A percentile compares a stretch with the other conserved stretches of the same genome.
phyloP scores from a whole-genome alignment of 1,140 invertebrate species.

The Solen grandis region DNA sequence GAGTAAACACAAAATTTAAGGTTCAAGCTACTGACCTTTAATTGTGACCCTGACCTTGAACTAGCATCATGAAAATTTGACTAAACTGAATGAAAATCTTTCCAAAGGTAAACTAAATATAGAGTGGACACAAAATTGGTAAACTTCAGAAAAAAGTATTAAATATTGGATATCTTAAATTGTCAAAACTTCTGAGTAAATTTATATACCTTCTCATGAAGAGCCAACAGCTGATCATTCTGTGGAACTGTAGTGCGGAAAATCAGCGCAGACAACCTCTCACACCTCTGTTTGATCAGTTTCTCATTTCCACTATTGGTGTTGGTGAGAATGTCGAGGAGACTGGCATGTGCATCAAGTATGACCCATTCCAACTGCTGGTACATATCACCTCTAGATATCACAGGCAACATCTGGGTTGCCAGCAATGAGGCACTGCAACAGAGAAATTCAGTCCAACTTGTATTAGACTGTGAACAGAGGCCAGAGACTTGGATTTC shows the following conservation, averaged over 20 bases:
- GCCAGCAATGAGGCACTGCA: slow-evolving; percentile 75
- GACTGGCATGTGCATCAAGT: slow-evolving; percentile 74
- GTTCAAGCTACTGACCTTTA: too few species aligned
- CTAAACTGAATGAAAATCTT: too few species aligned
- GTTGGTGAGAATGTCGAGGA: slow-evolving; percentile 68
- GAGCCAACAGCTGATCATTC: slow-evolving; percentile 71
- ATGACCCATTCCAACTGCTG: slow-evolving; percentile 79
- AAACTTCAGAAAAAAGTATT: too few species aligned
- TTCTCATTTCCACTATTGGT: slow-evolving; percentile 62
- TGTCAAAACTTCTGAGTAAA: too few species aligned
- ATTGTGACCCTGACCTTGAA: too few species aligned
- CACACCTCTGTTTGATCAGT: slow-evolving; percentile 75
- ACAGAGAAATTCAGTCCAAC: slow-evolving; percentile 6
- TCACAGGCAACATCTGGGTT: slow-evolving; percentile 70
- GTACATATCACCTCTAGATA: slow-evolving; percentile 75
- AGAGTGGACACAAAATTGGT: too few species aligned
- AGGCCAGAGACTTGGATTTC: too few species aligned
- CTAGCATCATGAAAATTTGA: too few species aligned
- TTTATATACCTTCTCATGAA: slow-evolving; percentile 79
- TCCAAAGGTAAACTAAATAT: too few species aligned
- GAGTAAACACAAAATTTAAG: too few species aligned
- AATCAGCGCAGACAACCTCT: slow-evolving; percentile 76
- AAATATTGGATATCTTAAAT: too few species aligned
- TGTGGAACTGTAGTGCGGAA: slow-evolving; percentile 74
- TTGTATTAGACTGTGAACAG: too few species aligned